Conservation (phyloP, 2,888 invertebrate species). For the Acrocyrtus sp. region DNA sequence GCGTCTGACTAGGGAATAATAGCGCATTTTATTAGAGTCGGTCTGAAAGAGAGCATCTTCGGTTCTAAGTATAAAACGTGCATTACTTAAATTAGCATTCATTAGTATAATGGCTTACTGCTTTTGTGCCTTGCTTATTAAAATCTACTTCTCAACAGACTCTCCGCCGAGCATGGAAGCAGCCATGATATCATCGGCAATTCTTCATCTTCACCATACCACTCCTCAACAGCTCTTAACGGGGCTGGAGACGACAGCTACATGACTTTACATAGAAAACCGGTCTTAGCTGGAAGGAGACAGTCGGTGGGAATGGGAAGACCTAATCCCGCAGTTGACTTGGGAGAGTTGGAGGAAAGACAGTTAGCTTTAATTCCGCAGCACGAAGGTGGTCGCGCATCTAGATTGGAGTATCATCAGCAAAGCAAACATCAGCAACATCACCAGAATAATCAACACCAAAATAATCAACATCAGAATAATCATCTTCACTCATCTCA, state of each 20-base stretch:
- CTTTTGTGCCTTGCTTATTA: too few species aligned
- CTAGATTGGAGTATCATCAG: constrained; percentile 37
- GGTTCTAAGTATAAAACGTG: background rate
- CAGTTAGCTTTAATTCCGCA: constrained; percentile 26
- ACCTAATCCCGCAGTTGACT: constrained; percentile 13
- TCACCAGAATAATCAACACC: background rate
- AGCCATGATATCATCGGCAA: constrained; percentile 30
- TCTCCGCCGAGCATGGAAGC: constrained; percentile 36
- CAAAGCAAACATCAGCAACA: constrained; percentile 13
- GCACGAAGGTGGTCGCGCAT: constrained; percentile 28
- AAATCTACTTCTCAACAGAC: constrained; percentile 14
- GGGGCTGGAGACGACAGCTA: constrained; percentile 23
- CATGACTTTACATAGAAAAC: constrained; percentile 51
- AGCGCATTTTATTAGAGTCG: background rate
- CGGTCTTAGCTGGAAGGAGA: constrained; percentile 49
- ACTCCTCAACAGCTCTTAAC: constrained; percentile 21
- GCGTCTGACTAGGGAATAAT: background rate
- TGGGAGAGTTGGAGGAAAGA: too few species aligned
- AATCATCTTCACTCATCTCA: background rate
- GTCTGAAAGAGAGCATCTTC: background rate
- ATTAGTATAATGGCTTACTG: background rate
- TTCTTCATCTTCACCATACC: constrained; percentile 29
- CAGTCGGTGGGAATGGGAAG: constrained; percentile 34
- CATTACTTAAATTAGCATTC: constrained; percentile 7
- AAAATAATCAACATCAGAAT: constrained; percentile 11